Evolutionary conservation across 2,888 invertebrate species (phyloP).

Genomic region (Resseliella maxima): DNA sequence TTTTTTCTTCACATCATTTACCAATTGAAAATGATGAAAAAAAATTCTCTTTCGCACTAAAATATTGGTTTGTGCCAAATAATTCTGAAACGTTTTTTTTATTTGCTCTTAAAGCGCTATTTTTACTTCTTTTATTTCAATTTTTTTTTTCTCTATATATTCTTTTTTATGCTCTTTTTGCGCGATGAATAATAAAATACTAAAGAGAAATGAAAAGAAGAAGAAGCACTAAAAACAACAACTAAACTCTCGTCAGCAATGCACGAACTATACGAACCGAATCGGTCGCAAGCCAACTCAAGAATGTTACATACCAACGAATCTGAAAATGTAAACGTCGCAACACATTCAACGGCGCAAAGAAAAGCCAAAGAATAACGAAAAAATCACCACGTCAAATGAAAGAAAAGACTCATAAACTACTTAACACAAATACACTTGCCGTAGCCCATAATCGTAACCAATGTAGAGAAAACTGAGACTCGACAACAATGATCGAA

Average conservation of each 20-base stretch:
- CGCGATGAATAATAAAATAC: background rate
- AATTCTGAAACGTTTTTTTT: background rate
- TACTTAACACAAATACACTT: slow-evolving; percentile 40
- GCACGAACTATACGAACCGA: background rate
- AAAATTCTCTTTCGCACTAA: background rate
- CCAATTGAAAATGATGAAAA: slow-evolving; percentile 12
- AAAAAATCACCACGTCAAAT: slow-evolving; percentile 17
- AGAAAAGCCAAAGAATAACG: slow-evolving; percentile 15
- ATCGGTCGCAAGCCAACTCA: slow-evolving; percentile 34
- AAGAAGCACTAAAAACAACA: background rate
- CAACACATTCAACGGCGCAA: background rate
- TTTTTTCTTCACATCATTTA: slow-evolving; percentile 9
- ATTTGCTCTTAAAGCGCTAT: background rate
- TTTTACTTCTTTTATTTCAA: too few relatives aligned
- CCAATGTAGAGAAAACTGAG: background rate
- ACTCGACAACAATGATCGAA: too few relatives aligned
- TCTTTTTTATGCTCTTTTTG: background rate
- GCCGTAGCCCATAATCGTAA: too few relatives aligned
- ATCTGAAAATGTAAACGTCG: slow-evolving; percentile 54
- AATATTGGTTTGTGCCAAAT: slow-evolving; percentile 10
- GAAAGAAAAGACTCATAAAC: slow-evolving; percentile 21
- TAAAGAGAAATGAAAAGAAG: background rate
- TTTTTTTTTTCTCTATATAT: too few relatives aligned
- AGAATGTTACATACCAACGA: slow-evolving; percentile 55
- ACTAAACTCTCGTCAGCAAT: background rate